Percentiles rank a stretch among this genome's conserved stretches.
These are phyloP conservation scores for Cyrtorhinus lividipennis DNA, from an alignment of 1,140 invertebrate species.

Conservation along the genomic window DNA sequence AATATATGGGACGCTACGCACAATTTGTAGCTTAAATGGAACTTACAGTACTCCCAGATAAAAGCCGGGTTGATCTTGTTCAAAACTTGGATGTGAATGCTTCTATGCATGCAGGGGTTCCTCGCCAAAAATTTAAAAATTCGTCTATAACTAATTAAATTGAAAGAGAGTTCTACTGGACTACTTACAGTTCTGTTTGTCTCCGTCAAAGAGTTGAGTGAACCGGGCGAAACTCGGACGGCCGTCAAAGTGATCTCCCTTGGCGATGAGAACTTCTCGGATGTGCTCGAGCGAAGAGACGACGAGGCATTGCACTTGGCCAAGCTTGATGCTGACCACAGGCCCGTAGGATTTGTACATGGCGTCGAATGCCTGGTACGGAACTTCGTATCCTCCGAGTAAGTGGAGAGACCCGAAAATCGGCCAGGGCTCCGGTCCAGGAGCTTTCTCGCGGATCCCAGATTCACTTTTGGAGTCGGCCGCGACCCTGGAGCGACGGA, in stretches of 20 bases:
- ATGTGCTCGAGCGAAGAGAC: conserved; percentile 47
- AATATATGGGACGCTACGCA: too few relatives aligned
- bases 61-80: too few relatives aligned
- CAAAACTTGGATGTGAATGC: too few relatives aligned
- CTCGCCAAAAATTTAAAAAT: too few relatives aligned
- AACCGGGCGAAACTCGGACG: conserved; percentile 49
- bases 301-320: conserved; percentile 42
- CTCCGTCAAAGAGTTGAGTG: conserved; percentile 44
- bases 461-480: conserved; percentile 27
- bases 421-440: conserved; percentile 41
- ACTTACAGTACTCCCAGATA: too few relatives aligned
- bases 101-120: too few relatives aligned
- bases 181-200: conserved; percentile 57
- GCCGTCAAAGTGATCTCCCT: conserved; percentile 45
- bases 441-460: conserved; percentile 22
- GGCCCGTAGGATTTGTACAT: conserved; percentile 39
- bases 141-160: too few relatives aligned
- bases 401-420: conserved; percentile 43
- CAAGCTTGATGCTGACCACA: conserved; percentile 42
- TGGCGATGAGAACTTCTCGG: conserved; percentile 43
- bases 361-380: conserved; percentile 45
- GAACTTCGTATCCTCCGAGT: conserved; percentile 42
- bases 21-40: too few relatives aligned
- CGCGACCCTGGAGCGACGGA: neutral
- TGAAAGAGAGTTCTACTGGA: too few relatives aligned